Base-by-base conservation (phyloP, 2,888 invertebrate genomes). In the Danaus chrysippus region DNA sequence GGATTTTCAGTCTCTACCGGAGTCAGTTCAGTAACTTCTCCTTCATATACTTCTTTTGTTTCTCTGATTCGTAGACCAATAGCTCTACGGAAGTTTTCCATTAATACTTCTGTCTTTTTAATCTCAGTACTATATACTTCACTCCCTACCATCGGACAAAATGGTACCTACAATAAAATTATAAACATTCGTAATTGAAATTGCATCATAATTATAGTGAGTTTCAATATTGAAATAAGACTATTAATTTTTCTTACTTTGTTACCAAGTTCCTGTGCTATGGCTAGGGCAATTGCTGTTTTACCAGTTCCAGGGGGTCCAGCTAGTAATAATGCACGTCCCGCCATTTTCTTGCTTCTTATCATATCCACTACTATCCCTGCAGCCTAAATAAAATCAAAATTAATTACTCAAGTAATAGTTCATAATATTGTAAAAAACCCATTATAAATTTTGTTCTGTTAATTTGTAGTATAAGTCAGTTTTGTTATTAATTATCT, bases 41-140 rank as follows among this genome's bases (percentile, higher is more conserved):
- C 99, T 86, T 99, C 99, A 82, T 99, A 99, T 0, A 99, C 99
- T 86, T 99, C 99, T 82, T 99, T 99, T 0, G 97, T 98, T 88
- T 99, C 99, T 63, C 97, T 94, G 52, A 97, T 97, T 74, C 97
- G 92, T 11, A 97, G 88, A n/a, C 99, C 99, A 77, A 99, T 99
- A 0, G 99, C 99, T 65, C 99, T 92, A 3, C 99, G 92, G 79
- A 99, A 99, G 79, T 99, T 99, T 82, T 99, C 99, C 99, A 99
- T 99, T 3, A 99, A 90, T 0, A 99, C 99, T 90, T 99, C 99
- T 0, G 99, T 99, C 83, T 99, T 99, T 83, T 99, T 99, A 34
- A 99, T 99, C 88, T 99, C 99, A 42, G 97, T 95, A 73, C 99
- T 99, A 87, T 96, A 99, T 0, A 99, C 99, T 86, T 97, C 97